Conservation (phyloP, 1,140 invertebrate genomes). For the Ruditapes philippinarum region DNA sequence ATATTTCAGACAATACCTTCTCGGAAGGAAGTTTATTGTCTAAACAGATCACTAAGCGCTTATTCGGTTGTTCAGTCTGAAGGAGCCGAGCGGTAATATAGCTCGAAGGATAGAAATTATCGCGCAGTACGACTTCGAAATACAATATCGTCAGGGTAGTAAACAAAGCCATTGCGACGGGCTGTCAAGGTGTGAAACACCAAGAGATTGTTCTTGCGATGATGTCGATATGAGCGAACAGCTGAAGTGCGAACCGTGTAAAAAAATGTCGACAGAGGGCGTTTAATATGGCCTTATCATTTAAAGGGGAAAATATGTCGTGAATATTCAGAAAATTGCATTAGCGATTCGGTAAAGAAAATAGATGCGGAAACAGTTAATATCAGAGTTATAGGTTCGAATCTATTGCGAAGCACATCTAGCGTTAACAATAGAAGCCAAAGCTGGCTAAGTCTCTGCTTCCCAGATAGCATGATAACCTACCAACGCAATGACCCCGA, state of each 20-base stretch:
- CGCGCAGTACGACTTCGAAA: slow-evolving; percentile 71
- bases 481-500: neutral
- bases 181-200: slow-evolving; percentile 60
- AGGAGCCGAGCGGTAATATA: too few relatives aligned
- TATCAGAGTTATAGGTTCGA: too few relatives aligned
- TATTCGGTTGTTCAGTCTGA: slow-evolving; percentile 61
- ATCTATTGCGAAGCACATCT: too few relatives aligned
- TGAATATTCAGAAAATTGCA: neutral
- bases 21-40: slow-evolving; percentile 62
- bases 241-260: slow-evolving; percentile 15
- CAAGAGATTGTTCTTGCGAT: neutral
- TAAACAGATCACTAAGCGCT: slow-evolving; percentile 70
- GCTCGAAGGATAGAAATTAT: slow-evolving; percentile 74
- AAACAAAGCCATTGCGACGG: slow-evolving; percentile 75
- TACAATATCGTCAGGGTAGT: slow-evolving; percentile 72
- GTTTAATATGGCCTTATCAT: neutral
- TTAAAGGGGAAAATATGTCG: neutral
- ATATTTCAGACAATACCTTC: slow-evolving; percentile 66
- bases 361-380: neutral
- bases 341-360: neutral
- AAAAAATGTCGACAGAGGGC: neutral
- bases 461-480: neutral
- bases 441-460: neutral
- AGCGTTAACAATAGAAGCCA: too few relatives aligned
- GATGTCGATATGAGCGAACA: neutral